Evolutionary conservation across 2,888 invertebrate species (phyloP).

Genomic region (Apodemia hepburni): DNA sequence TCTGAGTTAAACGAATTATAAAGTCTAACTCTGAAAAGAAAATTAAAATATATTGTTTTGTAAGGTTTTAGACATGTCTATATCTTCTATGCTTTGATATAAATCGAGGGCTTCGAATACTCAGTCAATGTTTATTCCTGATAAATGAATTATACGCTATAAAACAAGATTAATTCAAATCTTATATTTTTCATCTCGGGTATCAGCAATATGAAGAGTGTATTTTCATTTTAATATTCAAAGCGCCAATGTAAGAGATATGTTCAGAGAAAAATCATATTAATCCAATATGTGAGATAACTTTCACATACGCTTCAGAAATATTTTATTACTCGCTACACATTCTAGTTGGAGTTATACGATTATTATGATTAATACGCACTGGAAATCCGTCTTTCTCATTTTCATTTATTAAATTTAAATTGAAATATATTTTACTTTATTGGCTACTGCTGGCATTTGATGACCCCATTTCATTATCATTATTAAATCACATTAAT

Average conservation of each 20-base stretch:
- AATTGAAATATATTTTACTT: not conserved
- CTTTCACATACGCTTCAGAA: not conserved
- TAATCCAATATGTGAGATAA: constrained; percentile 6
- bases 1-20: too few relatives aligned
- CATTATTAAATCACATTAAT: not conserved
- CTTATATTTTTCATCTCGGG: not conserved
- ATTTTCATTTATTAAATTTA: not conserved
- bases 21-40: too few relatives aligned
- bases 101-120: too few relatives aligned
- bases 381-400: not conserved
- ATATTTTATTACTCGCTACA: not conserved
- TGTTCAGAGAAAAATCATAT: constrained; percentile 8
- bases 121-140: too few relatives aligned
- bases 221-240: constrained; percentile 12
- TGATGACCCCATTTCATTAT: not conserved
- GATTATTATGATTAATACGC: not conserved
- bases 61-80: too few relatives aligned
- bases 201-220: not conserved
- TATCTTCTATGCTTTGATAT: too few relatives aligned
- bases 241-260: constrained; percentile 5
- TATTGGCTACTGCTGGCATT: not conserved
- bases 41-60: too few relatives aligned
- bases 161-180: not conserved
- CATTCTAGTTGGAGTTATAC: not conserved
- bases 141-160: too few relatives aligned